Conservation (phyloP, 2,888 invertebrate genomes). For the Seira sanloemensis region DNA sequence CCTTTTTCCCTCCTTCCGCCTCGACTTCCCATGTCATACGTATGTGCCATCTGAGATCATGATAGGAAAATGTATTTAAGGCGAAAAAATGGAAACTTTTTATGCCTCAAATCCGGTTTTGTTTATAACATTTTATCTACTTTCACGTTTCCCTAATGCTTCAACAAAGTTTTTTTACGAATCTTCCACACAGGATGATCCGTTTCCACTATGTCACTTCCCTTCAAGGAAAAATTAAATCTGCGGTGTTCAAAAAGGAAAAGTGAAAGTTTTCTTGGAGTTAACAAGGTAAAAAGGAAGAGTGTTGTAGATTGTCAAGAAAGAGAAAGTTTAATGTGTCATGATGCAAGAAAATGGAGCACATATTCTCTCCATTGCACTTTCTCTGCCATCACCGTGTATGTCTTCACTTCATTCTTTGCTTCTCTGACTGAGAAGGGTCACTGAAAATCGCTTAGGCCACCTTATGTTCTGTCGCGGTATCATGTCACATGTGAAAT, state of each 20-base stretch:
- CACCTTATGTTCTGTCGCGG: background rate
- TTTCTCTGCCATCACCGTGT: background rate
- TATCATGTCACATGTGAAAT: constrained; percentile 1
- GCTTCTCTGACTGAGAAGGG: constrained; percentile 10
- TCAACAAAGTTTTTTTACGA: background rate
- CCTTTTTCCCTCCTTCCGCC: background rate
- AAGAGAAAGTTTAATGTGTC: background rate
- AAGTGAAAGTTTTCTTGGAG: background rate
- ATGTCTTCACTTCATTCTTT: constrained; percentile 9
- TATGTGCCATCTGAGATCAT: background rate
- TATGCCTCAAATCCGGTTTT: background rate
- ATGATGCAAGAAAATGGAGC: constrained; percentile 8
- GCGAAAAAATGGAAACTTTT: background rate
- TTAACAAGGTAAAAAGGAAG: constrained; percentile 12
- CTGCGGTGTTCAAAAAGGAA: background rate
- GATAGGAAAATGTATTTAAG: background rate
- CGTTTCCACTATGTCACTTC: constrained; percentile 16
- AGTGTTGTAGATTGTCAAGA: constrained; percentile 12
- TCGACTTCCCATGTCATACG: background rate
- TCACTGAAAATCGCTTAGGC: constrained; percentile 10
- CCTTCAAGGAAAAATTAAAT: background rate
- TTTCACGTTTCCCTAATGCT: background rate
- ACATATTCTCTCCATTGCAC: background rate
- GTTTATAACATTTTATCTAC: constrained; percentile 6
- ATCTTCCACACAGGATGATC: background rate